Evolutionary conservation across 2,888 invertebrate genomes (phyloP), one percentile per base, ranked within the genome.

Genomic region (Lasius fuliginosus): DNA sequence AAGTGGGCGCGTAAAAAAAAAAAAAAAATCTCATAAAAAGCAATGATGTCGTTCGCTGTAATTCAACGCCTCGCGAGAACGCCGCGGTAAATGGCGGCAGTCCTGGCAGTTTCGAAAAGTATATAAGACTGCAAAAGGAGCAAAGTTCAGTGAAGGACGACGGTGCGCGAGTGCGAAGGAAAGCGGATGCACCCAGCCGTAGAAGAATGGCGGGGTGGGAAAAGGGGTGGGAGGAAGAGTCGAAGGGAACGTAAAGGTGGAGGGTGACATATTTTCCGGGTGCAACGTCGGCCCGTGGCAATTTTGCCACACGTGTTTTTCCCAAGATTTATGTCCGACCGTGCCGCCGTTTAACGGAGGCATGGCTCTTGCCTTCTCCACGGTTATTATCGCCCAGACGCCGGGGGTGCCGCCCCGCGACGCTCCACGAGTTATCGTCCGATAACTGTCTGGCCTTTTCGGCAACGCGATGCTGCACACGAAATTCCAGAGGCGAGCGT

Each of bases 241-340:
- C 36, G 15, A 58, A 11, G n/a, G 5, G 46, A 23, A 18, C 30
- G 12, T 0, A 18, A 46, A 53, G 77, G 40, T 36, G 74, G 83
- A 79, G 85, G 89, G 90, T 92, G 92, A 92, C 92, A 93, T 92
- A 92, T 93, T 92, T 92, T 92, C 90, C 85, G 87, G 84, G 90
- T 86, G 85, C 85, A 85, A 74, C 82, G 86, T 87, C 85, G 88
- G 85, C 88, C 87, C 91, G 89, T 92, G 89, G 93, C 92, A 93
- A 93, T 93, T 93, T 93, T 91, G 91, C 93, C 91, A 93, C 92
- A 92, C 92, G 92, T 93, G 92, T 92, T 93, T 92, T 91, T 90
- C 91, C 84, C 86, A 92, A 92, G 93, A 93, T 93, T 93, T 93
- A 93, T 93, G 92, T 89, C 86, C 77, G 79, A 69, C 85, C 86